Evolutionary conservation across 2,797 vertebrate genomes (phyloP).

Genomic region (Rhabdomys pumilio): DNA sequence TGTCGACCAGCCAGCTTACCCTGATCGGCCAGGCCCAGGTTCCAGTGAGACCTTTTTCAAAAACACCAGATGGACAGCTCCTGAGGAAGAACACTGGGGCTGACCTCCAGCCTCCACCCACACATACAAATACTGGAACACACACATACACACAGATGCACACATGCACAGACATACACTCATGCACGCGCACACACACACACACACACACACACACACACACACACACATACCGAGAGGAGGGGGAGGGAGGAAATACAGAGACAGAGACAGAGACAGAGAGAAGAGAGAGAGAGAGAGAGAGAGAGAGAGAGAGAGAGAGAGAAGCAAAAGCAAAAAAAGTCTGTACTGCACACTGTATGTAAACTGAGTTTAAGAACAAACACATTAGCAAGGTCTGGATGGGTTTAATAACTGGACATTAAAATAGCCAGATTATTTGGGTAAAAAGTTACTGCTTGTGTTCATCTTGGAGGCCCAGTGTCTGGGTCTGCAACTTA

Average conservation of each 20-base stretch:
- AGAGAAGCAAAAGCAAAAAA: background rate
- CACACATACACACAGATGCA: background rate
- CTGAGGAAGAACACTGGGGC: background rate
- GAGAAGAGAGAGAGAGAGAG: no score
- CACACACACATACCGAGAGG: background rate
- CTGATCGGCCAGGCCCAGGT: no score
- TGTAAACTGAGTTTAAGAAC: background rate
- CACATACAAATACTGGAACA: background rate
- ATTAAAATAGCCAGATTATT: background rate
- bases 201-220: background rate
- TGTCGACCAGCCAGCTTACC: background rate
- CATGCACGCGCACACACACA: background rate
- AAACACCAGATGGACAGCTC: background rate
- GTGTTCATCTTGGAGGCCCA: background rate
- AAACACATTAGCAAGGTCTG: conserved; percentile 1
- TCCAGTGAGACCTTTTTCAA: background rate
- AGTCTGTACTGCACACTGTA: background rate
- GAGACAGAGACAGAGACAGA: background rate
- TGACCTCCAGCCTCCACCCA: background rate
- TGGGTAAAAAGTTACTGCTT: background rate
- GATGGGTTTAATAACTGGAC: conserved; percentile 35
- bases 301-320: background rate
- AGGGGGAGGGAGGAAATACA: background rate
- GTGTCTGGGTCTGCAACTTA: background rate
- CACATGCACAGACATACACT: background rate